Evolutionary conservation across 2,797 vertebrate species (phyloP).

Genomic region (Crossoptilon crossoptilon): DNA sequence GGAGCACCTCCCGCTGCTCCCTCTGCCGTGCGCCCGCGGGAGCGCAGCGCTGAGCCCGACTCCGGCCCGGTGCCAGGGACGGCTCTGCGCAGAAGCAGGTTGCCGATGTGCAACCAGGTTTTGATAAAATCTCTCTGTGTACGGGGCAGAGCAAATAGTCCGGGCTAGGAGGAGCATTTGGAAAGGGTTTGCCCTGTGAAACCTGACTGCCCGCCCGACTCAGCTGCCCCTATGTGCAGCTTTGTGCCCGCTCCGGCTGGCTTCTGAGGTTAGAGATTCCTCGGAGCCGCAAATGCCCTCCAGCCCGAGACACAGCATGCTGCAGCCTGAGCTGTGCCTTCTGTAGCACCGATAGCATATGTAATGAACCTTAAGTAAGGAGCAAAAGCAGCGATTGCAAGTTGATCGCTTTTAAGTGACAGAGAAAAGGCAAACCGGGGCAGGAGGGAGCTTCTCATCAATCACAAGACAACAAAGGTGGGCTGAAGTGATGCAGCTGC

Average conservation of each 20-base stretch:
- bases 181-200: not conserved
- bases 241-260: not conserved
- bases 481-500: not conserved
- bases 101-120: not conserved
- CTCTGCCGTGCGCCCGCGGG: constrained; percentile 33
- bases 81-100: not conserved
- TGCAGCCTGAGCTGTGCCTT: not conserved
- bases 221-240: not conserved
- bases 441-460: not conserved
- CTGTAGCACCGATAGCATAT: not conserved
- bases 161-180: not conserved
- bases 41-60: not conserved
- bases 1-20: not conserved
- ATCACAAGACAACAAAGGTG: not conserved
- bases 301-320: fast-evolving
- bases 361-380: not conserved
- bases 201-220: not conserved
- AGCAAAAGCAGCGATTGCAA: not conserved
- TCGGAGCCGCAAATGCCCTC: not conserved
- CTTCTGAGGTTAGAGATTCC: not conserved
- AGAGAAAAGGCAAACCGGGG: not conserved
- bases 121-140: not conserved
- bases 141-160: not conserved
- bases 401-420: not conserved
- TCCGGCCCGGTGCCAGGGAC: not conserved